Base-by-base conservation (phyloP, 2,113 vertebrate species). In the Gracilinanus agilis region DNA sequence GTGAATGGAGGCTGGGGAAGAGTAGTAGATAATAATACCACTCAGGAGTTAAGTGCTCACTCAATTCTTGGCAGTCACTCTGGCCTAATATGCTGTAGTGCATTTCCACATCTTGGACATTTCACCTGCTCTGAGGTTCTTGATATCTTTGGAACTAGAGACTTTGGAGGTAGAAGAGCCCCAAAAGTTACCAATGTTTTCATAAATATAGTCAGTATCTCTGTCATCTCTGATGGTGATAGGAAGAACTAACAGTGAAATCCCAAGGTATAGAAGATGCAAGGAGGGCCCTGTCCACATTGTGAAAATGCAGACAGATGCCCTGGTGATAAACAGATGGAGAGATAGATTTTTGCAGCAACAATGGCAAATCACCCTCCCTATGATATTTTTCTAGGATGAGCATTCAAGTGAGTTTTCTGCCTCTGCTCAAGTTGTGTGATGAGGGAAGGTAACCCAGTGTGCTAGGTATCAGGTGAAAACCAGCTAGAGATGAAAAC, bases 211-310 rank as follows among this genome's bases (percentile, higher is more conserved):
- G 95, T 93, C 54, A 24, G 27, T 93, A 75, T 96, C 93, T 96
- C 90, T 93, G 67, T 96, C 96, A 91, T 90, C 89, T 96, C 67
- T 88, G n/a, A 44, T 92, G 93, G 61, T 94, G 55, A 97, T 93
- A 91, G 90, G 95, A 89, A 89, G 93, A 97, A 94, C 90, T 92
- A 92, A 83, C n/a, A 83, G 67, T 83, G n/a, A 40, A 49, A 88
- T 96, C 92, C 93, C 96, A 95, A 97, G 94, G 24, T 93, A 91
- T 94, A 75, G 95, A 94, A 96, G 96, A 96, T 96, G 91, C 93
- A 96, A 96, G n/a, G 67, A 83, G 19, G 67, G 94, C 24, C 44
- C 25, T 94, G 93, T 94, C 49, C 92, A 54, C 54, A 92, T 93
- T 27, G 94, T 94, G 93, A 67, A 96, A 96, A 55, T 91, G n/a